A percentile compares a stretch with the other conserved stretches of the same genome.
Evolutionary conservation across 2,888 invertebrate genomes (phyloP).

Genomic region (Hanleya hanleyi): DNA sequence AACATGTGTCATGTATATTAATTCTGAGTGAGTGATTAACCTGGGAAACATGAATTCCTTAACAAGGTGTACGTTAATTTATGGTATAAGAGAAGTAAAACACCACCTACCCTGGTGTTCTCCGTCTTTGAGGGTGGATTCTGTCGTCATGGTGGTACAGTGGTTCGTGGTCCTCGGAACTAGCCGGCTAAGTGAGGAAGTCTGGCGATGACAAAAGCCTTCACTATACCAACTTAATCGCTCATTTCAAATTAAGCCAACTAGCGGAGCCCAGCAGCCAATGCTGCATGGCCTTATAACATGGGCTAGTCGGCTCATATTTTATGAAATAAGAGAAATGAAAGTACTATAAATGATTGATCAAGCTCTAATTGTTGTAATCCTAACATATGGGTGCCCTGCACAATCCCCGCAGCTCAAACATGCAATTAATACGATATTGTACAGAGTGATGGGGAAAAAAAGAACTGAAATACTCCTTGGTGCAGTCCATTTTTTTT

Average conservation of each 20-base stretch:
- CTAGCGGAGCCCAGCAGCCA: not conserved
- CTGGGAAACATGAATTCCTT: no score
- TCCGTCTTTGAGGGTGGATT: no score
- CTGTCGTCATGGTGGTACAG: no score
- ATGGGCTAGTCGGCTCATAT: not conserved
- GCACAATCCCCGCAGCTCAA: constrained; percentile 1
- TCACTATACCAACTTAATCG: not conserved
- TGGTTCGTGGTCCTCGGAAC: no score
- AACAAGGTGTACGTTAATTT: no score
- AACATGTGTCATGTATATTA: no score
- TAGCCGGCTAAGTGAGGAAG: not conserved
- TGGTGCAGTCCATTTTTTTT: not conserved
- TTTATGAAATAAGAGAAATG: constrained; percentile 36
- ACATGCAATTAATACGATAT: constrained; percentile 24
- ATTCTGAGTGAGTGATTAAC: no score
- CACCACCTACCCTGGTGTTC: no score
- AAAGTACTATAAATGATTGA: constrained; percentile 37
- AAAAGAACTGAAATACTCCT: not conserved
- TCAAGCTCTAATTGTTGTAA: constrained; percentile 28
- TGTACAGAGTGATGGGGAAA: constrained; percentile 1
- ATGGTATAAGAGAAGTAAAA: no score
- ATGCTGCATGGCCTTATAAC: constrained; percentile 2
- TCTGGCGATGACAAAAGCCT: not conserved
- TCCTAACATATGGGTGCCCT: constrained; percentile 24
- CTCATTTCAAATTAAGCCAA: not conserved